Conservation (phyloP, 2,888 invertebrate genomes). For the Halocaridina rubra region DNA sequence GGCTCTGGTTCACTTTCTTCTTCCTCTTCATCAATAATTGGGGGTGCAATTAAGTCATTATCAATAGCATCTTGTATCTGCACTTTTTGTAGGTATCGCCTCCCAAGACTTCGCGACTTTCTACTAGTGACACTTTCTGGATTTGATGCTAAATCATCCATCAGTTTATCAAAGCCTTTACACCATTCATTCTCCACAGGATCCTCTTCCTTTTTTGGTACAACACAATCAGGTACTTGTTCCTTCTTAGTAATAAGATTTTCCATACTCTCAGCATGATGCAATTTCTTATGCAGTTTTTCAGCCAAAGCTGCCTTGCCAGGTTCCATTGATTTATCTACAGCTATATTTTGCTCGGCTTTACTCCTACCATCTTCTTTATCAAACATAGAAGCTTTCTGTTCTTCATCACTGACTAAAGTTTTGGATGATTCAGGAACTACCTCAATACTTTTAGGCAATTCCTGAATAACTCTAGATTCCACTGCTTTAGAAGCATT, state of each 20-base stretch:
- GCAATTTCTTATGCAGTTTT: conserved; percentile 51
- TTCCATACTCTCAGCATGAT: conserved; percentile 30
- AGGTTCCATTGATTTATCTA: conserved; percentile 34
- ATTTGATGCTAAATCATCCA: conserved; percentile 52
- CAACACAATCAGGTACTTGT: neutral
- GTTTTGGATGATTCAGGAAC: neutral
- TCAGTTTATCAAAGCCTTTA: conserved; percentile 43
- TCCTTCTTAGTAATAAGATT: conserved; percentile 8
- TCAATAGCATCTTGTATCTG: conserved; percentile 59
- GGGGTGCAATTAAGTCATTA: conserved; percentile 54
- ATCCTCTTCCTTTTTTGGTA: conserved; percentile 11
- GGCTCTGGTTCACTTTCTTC: conserved; percentile 62
- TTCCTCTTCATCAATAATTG: conserved; percentile 44
- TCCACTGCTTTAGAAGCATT: neutral
- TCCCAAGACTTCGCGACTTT: conserved; percentile 55
- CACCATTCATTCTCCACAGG: conserved; percentile 39
- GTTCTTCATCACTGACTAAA: neutral
- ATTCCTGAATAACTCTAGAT: neutral
- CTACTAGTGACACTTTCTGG: conserved; percentile 55
- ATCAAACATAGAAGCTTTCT: neutral
- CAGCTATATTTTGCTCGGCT: neutral
- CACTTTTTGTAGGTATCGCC: conserved; percentile 56
- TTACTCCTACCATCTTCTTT: conserved; percentile 25
- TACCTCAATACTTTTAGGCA: neutral
- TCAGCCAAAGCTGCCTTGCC: conserved; percentile 53